These are phyloP conservation scores for Lycocerus yunnanus DNA, from an alignment of 2,888 invertebrate species.

Conservation along the genomic window DNA sequence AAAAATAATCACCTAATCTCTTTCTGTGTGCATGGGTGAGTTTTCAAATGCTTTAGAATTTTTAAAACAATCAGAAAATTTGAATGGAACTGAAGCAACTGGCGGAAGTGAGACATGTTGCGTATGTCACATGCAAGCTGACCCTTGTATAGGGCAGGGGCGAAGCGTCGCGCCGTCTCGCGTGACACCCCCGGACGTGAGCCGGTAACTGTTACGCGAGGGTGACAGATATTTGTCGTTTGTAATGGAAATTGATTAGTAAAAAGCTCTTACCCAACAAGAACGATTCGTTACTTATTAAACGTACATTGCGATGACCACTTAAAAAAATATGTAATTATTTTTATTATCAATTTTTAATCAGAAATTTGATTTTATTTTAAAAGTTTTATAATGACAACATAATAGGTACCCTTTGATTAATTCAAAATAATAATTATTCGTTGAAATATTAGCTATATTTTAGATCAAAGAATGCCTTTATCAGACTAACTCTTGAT, in stretches of 20 bases:
- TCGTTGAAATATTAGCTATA: neutral
- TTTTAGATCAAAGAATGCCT: neutral
- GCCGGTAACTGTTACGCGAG: conserved; percentile 25
- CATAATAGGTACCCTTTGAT: neutral
- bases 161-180: conserved; percentile 28
- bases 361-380: neutral
- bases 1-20: conserved; percentile 23
- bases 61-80: conserved; percentile 22
- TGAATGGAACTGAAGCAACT: conserved; percentile 35
- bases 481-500: neutral
- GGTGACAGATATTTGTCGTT: conserved; percentile 37
- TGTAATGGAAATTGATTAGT: conserved; percentile 38
- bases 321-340: neutral
- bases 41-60: conserved; percentile 12
- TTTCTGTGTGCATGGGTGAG: conserved; percentile 10
- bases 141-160: conserved; percentile 33
- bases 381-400: neutral
- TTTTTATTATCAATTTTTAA: neutral
- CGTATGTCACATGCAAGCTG: conserved; percentile 38
- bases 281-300: conserved; percentile 4
- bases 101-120: conserved; percentile 41
- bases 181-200: conserved; percentile 30
- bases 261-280: conserved; percentile 1
- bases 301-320: neutral
- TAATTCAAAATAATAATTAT: neutral